Evolutionary conservation across 2,888 invertebrate species (phyloP).

Genomic region (Ennomos fuscantarius): DNA sequence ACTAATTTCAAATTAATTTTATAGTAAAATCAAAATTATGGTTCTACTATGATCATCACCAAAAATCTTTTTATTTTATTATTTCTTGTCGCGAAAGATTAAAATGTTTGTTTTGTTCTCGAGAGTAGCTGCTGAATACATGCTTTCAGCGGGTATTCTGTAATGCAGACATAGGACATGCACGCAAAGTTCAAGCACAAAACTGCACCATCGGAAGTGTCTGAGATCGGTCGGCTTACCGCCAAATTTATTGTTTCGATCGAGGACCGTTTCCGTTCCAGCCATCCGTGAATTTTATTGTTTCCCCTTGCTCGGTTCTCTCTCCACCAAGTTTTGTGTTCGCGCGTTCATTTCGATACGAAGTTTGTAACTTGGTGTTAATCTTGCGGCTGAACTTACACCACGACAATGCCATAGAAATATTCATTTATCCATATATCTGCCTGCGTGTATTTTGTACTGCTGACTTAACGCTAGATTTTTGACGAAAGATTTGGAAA

Average conservation of each 20-base stretch:
- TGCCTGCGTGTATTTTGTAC: too few species aligned
- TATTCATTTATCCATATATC: slow-evolving; percentile 28
- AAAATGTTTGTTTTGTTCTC: too few species aligned
- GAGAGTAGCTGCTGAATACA: too few species aligned
- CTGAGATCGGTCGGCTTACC: slow-evolving; percentile 56
- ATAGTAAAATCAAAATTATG: too few species aligned
- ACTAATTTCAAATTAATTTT: too few species aligned
- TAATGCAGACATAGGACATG: slow-evolving; percentile 6
- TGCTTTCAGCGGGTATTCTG: not conserved
- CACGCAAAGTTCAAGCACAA: slow-evolving; percentile 47
- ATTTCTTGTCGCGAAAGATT: too few species aligned
- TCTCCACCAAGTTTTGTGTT: slow-evolving; percentile 66
- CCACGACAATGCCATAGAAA: slow-evolving; percentile 36
- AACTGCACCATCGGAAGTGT: slow-evolving; percentile 60
- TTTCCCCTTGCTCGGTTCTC: slow-evolving; percentile 62
- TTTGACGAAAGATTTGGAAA: not conserved
- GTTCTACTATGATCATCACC: too few species aligned
- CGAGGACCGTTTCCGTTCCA: slow-evolving; percentile 53
- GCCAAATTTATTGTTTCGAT: slow-evolving; percentile 62
- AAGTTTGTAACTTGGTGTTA: slow-evolving; percentile 56
- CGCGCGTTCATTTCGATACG: slow-evolving; percentile 55
- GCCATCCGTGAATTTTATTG: slow-evolving; percentile 79
- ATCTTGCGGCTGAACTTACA: slow-evolving; percentile 48
- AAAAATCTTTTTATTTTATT: too few species aligned
- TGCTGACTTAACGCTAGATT: too few species aligned